Percentiles rank a stretch among this genome's conserved stretches.
phyloP scores from a whole-genome alignment of 2,888 invertebrate species.

The Mechanitis messenoides region DNA sequence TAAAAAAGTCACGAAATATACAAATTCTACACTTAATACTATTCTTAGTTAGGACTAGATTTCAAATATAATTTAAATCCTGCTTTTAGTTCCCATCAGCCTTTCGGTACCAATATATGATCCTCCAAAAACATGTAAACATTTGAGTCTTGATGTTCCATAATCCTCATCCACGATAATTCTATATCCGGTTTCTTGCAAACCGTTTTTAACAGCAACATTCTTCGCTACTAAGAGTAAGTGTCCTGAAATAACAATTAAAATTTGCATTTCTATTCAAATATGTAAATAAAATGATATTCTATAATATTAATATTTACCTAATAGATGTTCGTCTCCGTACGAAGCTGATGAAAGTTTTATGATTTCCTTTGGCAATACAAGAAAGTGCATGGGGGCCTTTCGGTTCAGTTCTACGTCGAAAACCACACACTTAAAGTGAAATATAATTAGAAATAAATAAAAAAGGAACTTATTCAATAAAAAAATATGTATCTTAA shows the following conservation, averaged over 20 bases:
- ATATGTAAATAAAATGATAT: neutral
- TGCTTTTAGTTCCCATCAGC: slow-evolving; percentile 49
- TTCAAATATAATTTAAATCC: slow-evolving; percentile 34
- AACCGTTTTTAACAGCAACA: slow-evolving; percentile 82
- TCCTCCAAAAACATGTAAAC: slow-evolving; percentile 54
- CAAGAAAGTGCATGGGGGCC: slow-evolving; percentile 93
- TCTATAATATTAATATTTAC: slow-evolving; percentile 32
- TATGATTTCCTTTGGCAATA: slow-evolving; percentile 91
- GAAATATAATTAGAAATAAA: neutral
- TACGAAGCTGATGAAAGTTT: slow-evolving; percentile 82
- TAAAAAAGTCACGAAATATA: too few relatives aligned
- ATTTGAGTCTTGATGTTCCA: slow-evolving; percentile 36
- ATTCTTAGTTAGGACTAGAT: neutral
- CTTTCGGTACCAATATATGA: slow-evolving; percentile 57
- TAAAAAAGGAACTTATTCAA: too few relatives aligned
- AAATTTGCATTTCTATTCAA: slow-evolving; percentile 1
- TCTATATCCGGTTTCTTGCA: slow-evolving; percentile 59
- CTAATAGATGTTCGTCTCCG: slow-evolving; percentile 80
- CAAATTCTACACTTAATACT: too few relatives aligned
- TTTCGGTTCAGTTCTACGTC: slow-evolving; percentile 89
- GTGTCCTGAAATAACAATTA: slow-evolving; percentile 77
- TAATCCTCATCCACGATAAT: slow-evolving; percentile 53
- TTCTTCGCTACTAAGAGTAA: slow-evolving; percentile 87
- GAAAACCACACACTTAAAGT: slow-evolving; percentile 90
- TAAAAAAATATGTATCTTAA: too few relatives aligned